Percentiles rank a stretch among this genome's conserved stretches.
These are phyloP conservation scores for Blastobasis adustella DNA, from an alignment of 2,888 invertebrate species.

Conservation along the genomic window DNA sequence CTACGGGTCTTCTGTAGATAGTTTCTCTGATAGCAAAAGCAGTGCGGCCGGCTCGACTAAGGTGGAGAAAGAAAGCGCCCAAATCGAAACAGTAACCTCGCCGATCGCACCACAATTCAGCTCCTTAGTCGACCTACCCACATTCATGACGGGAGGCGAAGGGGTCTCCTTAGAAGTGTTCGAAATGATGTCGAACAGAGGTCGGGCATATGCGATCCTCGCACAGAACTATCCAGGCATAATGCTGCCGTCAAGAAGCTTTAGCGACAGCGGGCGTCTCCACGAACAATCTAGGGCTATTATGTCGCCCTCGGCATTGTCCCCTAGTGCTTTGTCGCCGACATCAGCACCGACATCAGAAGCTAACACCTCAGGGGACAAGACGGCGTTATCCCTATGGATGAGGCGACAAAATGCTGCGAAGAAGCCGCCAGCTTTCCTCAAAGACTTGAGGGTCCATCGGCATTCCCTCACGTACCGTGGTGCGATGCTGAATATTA, in stretches of 20 bases:
- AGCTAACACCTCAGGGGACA: constrained; percentile 34
- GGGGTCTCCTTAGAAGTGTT: constrained; percentile 85
- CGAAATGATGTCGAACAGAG: constrained; percentile 80
- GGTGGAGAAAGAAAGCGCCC: constrained; percentile 32
- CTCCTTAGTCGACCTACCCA: constrained; percentile 90
- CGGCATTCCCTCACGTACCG: constrained; percentile 87
- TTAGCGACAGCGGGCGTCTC: constrained; percentile 76
- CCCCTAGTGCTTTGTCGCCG: constrained; percentile 44
- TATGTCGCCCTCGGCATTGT: constrained; percentile 37
- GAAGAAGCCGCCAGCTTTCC: constrained; percentile 78
- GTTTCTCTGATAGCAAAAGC: constrained; percentile 81
- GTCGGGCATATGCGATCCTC: constrained; percentile 81
- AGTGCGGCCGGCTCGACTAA: constrained; percentile 77
- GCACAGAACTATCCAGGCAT: constrained; percentile 85
- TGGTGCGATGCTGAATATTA: constrained; percentile 90
- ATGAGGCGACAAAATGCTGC: constrained; percentile 65
- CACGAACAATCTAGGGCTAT: constrained; percentile 52
- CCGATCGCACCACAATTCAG: constrained; percentile 76
- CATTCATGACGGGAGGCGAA: constrained; percentile 85
- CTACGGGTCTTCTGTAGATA: constrained; percentile 80
- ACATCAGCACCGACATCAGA: constrained; percentile 29
- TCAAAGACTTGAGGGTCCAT: constrained; percentile 84
- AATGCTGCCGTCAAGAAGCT: constrained; percentile 81
- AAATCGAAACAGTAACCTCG: constrained; percentile 54
- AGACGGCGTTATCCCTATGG: constrained; percentile 74